Conservation (phyloP, 2,113 vertebrate genomes). For the Tenebrosternarchus preto region DNA sequence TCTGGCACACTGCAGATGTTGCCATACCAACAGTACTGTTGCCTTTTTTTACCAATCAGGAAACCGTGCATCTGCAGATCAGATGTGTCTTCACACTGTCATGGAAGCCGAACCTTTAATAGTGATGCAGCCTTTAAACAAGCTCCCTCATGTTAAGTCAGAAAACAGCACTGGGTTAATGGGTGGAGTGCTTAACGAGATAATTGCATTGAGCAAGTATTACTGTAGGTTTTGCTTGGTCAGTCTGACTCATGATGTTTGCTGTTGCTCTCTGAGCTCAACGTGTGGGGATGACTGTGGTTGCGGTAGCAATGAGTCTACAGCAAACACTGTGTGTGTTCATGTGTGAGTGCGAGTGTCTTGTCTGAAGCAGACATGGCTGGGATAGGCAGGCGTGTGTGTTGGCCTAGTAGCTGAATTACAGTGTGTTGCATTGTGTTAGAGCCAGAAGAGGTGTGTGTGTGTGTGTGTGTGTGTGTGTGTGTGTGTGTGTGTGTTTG, state of each 20-base stretch:
- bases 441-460: background rate
- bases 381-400: background rate
- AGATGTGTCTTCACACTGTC: background rate
- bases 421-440: background rate
- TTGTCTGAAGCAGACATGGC: too few relatives aligned
- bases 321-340: background rate
- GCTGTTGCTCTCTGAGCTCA: background rate
- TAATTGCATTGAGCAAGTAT: background rate
- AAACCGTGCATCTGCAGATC: conserved; percentile 1
- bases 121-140: background rate
- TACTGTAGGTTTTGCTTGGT: background rate
- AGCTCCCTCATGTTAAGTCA: background rate
- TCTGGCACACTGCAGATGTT: background rate
- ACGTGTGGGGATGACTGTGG: background rate
- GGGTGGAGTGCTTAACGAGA: background rate
- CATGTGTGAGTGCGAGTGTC: too few relatives aligned
- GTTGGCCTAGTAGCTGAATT: background rate
- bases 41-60: background rate
- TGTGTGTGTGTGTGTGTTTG: background rate
- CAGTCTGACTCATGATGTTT: background rate
- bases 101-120: background rate
- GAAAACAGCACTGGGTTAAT: background rate
- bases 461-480: too few relatives aligned
- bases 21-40: background rate
- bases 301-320: background rate